Base-by-base conservation (phyloP, 2,888 invertebrate genomes). In the Nycteola revayana region DNA sequence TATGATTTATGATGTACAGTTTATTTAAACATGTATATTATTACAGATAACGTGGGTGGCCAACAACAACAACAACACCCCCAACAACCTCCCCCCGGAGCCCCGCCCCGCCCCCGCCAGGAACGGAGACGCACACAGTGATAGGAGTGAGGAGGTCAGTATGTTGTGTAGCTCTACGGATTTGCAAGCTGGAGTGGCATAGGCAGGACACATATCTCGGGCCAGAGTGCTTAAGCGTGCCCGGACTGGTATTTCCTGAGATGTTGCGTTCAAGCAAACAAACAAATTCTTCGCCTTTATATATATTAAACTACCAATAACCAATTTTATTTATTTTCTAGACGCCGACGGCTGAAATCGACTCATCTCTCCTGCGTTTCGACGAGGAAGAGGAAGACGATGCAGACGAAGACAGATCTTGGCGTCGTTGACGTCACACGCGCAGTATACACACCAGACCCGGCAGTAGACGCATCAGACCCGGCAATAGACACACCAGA, bases 321-420 rank as follows among this genome's bases (percentile, higher is more conserved):
- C n/a, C n/a, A n/a, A n/a, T n/a, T n/a, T n/a, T n/a, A n/a, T n/a
- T n/a, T n/a, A n/a, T n/a, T n/a, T n/a, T n/a, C n/a, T n/a, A 60
- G 49, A 30, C 42, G 7, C 73, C 86, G 27, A 82, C 90, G 33
- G 92, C 93, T 52, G 92, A 55, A 7, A 38, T 66, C 0, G 72
- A 72, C 25, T 82, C 95, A 62, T 84, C 94, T 32, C 90, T 95
- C 9, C 90, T 96, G 7, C 94, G 96, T 52, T 96, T 97, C 65
- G 97, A 96, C 53, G 96, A 97, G 64, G 96, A 97, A 43, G 97
- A 97, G 29, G 96, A 97, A 25, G 95, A 96, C 7, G 94, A 93
- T 27, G 93, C 93, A 45, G 94, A 94, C 24, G 95, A 95, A 74
- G 94, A 95, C 59, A 91, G 97, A 50, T 95, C 96, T 11, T 97